Evolutionary conservation across 2,888 invertebrate genomes (phyloP), one percentile per base, ranked within the genome.

Genomic region (Caenorhabditis angaria): DNA sequence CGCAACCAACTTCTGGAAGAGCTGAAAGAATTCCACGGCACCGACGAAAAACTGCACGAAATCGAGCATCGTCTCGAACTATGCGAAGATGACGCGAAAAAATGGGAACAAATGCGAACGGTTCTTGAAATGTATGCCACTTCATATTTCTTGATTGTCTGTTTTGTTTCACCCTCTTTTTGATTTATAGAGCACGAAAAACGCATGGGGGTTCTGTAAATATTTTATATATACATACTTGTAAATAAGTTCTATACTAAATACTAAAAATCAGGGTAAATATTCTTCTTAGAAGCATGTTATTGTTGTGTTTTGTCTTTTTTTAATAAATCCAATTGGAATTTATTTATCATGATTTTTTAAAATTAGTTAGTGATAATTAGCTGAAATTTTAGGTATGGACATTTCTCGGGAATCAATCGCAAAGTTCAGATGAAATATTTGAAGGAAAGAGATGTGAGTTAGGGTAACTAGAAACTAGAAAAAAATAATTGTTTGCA

Each of bases 341-440:
- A 53, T 65, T 27, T 53, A 8, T n/a, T 48, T 61, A 27, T n/a
- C 20, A 0, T 20, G 10, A 12, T 35, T 20, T 47, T 41, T 35
- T 60, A 24, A 65, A 54, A 60, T 54, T 20, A 20, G 32, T 32
- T 5, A 32, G 12, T 18, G 18, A 8, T 50, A 63, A 48, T 18
- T 4, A 20, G 35, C 18, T 12, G 29, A 28, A 50, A 48, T 56
- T 48, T 12, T 87, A 95, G 94, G 95, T 96, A 97, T 88, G 97
- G 97, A 0, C 95, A 99, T 90, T 99, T 99, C 90, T 97, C 97
- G 56, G 99, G 99, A 53, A 99, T 99, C 86, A 99, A 99, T 91
- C 93, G 99, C 78, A 99, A 99, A 90, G 97, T 99, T 73, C 99
- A 99, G 91, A 93, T 99, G 92, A 99, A 99, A 90, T 97, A 97